Conservation (phyloP, 64 coral and sea anemone species). For the Montipora cactus region DNA sequence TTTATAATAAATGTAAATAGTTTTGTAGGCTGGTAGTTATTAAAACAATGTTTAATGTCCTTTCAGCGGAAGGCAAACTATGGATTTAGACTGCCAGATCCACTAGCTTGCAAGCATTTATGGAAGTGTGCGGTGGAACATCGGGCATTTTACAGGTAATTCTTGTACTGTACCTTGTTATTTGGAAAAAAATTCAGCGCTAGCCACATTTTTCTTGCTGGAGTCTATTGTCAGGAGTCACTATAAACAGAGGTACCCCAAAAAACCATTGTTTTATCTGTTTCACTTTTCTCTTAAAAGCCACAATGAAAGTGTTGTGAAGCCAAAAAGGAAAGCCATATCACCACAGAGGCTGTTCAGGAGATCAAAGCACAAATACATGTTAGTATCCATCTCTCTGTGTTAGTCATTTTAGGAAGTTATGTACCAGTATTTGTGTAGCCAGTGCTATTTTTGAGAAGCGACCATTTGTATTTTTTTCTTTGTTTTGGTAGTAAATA, state of each 20-base stretch:
- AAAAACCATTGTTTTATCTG: neutral
- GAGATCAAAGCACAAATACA: constrained; percentile 80
- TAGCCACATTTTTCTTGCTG: too few species aligned
- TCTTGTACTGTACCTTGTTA: neutral
- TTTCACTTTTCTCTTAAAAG: neutral
- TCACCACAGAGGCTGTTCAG: constrained; percentile 82
- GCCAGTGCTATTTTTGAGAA: too few species aligned
- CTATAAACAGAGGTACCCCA: too few species aligned
- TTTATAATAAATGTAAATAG: too few species aligned
- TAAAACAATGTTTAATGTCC: neutral
- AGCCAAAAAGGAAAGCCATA: constrained; percentile 60
- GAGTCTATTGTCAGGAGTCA: too few species aligned
- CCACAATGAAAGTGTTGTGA: constrained; percentile 21
- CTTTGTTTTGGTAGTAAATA: too few species aligned
- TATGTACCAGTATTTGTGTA: neutral
- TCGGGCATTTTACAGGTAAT: constrained; percentile 96
- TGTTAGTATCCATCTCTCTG: constrained; percentile 16
- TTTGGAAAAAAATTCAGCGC: too few species aligned
- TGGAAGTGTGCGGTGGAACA: constrained; percentile 99
- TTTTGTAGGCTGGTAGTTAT: neutral
- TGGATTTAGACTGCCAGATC: constrained; percentile 95
- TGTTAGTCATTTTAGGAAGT: neutral
- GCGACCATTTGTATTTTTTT: too few species aligned
- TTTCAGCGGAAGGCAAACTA: constrained; percentile 97
- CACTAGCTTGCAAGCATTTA: constrained; percentile 95